phyloP scores from a whole-genome alignment of 2,888 invertebrate species.

The Oxyscelio sp. region DNA sequence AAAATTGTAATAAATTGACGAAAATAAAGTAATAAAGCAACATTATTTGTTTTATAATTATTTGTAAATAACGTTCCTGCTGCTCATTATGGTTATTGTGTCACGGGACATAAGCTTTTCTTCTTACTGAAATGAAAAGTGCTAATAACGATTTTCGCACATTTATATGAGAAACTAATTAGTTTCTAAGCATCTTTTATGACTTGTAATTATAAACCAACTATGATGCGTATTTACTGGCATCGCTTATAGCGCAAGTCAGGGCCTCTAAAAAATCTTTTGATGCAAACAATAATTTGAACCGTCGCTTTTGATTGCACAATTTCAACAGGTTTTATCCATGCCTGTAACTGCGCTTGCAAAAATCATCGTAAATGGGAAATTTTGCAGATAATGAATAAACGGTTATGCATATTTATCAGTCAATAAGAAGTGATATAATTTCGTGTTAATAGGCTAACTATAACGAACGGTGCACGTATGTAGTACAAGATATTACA shows the following conservation, averaged over 20 bases:
- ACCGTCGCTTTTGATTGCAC: slow-evolving; percentile 32
- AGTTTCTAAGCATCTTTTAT: slow-evolving; percentile 27
- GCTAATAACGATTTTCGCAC: slow-evolving; percentile 20
- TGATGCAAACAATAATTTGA: slow-evolving; percentile 39
- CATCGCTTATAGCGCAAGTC: slow-evolving; percentile 16
- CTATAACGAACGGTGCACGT: slow-evolving; percentile 23
- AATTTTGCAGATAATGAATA: slow-evolving; percentile 51
- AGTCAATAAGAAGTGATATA: slow-evolving; percentile 44
- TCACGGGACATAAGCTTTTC: too few relatives aligned
- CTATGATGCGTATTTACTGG: slow-evolving; percentile 7
- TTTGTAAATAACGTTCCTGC: too few relatives aligned
- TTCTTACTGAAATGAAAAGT: background rate
- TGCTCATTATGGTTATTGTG: too few relatives aligned
- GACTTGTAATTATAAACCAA: slow-evolving; percentile 24
- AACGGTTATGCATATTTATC: slow-evolving; percentile 45
- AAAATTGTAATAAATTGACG: too few relatives aligned
- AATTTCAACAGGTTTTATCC: slow-evolving; percentile 39
- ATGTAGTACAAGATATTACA: slow-evolving; percentile 29
- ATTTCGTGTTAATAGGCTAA: slow-evolving; percentile 40
- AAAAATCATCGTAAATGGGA: slow-evolving; percentile 44
- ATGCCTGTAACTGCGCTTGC: slow-evolving; percentile 25
- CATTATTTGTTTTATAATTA: too few relatives aligned
- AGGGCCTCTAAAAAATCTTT: slow-evolving; percentile 15
- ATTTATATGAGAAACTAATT: slow-evolving; percentile 22
- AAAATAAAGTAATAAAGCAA: too few relatives aligned